A percentile compares a stretch with the other conserved stretches of the same genome.
Evolutionary conservation across 2,113 vertebrate species (phyloP).

Genomic region (Cyprinodon variegatus): DNA sequence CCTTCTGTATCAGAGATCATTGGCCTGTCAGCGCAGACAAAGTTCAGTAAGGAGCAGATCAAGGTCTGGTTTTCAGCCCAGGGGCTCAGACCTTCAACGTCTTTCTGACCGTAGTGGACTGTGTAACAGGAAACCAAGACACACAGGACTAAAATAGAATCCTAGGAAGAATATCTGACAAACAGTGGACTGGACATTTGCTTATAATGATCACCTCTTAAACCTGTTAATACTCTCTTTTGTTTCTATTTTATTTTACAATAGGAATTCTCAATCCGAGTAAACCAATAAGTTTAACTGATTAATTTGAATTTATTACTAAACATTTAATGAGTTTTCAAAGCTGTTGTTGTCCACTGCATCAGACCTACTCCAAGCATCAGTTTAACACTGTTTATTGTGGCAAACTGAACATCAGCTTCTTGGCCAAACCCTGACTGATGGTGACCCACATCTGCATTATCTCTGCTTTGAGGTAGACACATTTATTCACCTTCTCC

Average conservation of each 20-base stretch:
- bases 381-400: not conserved
- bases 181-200: not conserved
- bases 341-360: too few species aligned
- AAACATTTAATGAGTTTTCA: too few species aligned
- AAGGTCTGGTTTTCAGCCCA: conserved; percentile 97
- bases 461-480: not conserved
- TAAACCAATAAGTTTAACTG: too few species aligned
- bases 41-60: conserved; percentile 79
- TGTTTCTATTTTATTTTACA: too few species aligned
- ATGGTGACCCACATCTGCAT: not conserved
- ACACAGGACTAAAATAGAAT: not conserved
- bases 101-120: too few species aligned
- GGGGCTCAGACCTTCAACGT: conserved; percentile 84
- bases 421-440: too few species aligned
- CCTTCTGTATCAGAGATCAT: conserved; percentile 93
- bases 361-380: too few species aligned
- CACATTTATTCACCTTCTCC: not conserved
- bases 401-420: not conserved
- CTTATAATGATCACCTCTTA: too few species aligned
- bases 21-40: conserved; percentile 91
- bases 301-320: too few species aligned
- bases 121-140: too few species aligned
- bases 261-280: too few species aligned
- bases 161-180: not conserved
- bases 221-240: too few species aligned